Conservation (phyloP, 2,888 invertebrate genomes). For the Phrixothrix hirtus region DNA sequence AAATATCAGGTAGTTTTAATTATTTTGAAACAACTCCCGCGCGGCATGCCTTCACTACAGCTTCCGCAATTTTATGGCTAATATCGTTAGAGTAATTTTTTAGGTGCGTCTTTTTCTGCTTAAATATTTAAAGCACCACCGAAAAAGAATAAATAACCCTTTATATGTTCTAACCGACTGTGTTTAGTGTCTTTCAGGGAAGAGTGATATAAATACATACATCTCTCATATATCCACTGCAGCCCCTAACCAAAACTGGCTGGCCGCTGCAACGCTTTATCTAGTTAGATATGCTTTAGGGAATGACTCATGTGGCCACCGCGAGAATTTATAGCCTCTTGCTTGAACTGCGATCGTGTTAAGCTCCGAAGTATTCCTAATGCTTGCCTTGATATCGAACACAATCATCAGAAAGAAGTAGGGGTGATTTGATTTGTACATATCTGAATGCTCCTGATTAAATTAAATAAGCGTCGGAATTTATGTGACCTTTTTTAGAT, state of each 20-base stretch:
- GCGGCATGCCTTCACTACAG: too few relatives aligned
- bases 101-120: neutral
- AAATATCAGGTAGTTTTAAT: too few relatives aligned
- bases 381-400: slow-evolving; percentile 25
- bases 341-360: slow-evolving; percentile 41
- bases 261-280: slow-evolving; percentile 36
- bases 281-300: slow-evolving; percentile 37
- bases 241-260: slow-evolving; percentile 27
- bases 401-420: slow-evolving; percentile 11
- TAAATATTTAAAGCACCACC: neutral
- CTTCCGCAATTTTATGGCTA: too few relatives aligned
- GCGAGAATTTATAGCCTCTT: slow-evolving; percentile 41
- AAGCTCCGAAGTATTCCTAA: slow-evolving; percentile 37
- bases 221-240: slow-evolving; percentile 27
- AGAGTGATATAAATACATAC: slow-evolving; percentile 28
- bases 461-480: slow-evolving; percentile 34
- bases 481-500: slow-evolving; percentile 30
- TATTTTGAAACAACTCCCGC: too few relatives aligned
- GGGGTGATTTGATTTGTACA: slow-evolving; percentile 26
- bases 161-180: slow-evolving; percentile 24
- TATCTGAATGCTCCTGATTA: slow-evolving; percentile 27
- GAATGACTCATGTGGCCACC: slow-evolving; percentile 40
- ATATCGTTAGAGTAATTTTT: neutral
- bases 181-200: slow-evolving; percentile 29
- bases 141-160: slow-evolving; percentile 24